Evolutionary conservation across 2,113 vertebrate genomes (phyloP), one percentile per base, ranked within the genome.

Genomic region (pig (Sus scrofa)): DNA sequence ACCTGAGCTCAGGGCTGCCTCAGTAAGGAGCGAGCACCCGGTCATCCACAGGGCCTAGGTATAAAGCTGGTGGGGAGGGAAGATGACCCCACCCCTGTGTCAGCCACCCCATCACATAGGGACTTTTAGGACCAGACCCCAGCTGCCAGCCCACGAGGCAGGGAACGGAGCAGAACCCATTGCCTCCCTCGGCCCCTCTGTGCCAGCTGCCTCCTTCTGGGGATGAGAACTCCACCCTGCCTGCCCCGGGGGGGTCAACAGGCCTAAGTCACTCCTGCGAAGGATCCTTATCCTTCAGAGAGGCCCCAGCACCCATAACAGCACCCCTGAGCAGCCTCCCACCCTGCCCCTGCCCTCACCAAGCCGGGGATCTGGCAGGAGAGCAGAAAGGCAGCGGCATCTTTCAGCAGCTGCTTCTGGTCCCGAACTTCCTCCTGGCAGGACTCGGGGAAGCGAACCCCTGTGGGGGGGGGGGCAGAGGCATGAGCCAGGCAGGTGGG

Each of bases 351-450:
- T 1, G 2, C 92, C 89, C 99, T 99, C 97, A 99, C 99, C 99
- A 99, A 98, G 56, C 99, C 99, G 0, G 99, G 99, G 97, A 99
- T 99, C 98, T 99, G 99, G 97, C 99, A 99, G 0, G 99, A 99
- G 82, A 99, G 98, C 96, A 99, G 93, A 98, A 99, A 99, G 0
- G 99, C 99, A 16, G 99, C 99, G 0, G 99, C 99, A 6, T 99
- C 99, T 98, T 99, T 99, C 93, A 99, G 98, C 81, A 99, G 97
- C 98, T 99, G 99, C 98, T 99, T 99, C 99, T 99, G 99, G 94
- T 99, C 99, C 98, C 99, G 99, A 89, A 99, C 98, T 85, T 99
- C 99, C n/a, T 99, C 99, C 62, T 98, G 96, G 89, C 98, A 99
- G 0, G 99, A 99, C 2, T 99, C 99, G 0, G 99, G 99, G 97